Percentiles rank a stretch among this genome's conserved stretches.
Evolutionary conservation across 2,113 vertebrate genomes (phyloP).

Genomic region (Setophaga petechia): DNA sequence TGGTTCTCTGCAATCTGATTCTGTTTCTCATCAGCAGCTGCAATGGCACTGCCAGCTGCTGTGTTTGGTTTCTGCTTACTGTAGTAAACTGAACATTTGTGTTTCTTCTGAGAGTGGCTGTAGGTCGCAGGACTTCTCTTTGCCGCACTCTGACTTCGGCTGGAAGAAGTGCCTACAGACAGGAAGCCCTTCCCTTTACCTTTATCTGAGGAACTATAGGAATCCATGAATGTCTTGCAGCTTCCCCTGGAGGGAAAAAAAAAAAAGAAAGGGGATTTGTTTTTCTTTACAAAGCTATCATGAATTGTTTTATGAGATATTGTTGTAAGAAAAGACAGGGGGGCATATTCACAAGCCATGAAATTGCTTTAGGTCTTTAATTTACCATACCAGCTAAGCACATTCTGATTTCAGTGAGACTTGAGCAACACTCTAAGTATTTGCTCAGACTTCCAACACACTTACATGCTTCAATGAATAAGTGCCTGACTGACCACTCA

Average conservation of each 20-base stretch:
- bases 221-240: slow-evolving; percentile 91
- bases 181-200: slow-evolving; percentile 92
- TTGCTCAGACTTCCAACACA: neutral
- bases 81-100: slow-evolving; percentile 92
- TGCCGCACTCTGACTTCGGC: slow-evolving; percentile 80
- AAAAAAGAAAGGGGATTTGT: neutral
- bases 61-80: slow-evolving; percentile 83
- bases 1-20: slow-evolving; percentile 36
- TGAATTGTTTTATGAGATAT: neutral
- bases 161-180: slow-evolving; percentile 75
- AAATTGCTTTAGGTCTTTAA: neutral
- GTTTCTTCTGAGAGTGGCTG: slow-evolving; percentile 89
- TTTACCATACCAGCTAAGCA: neutral
- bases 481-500: neutral
- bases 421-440: neutral
- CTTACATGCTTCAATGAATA: neutral
- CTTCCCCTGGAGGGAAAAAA: slow-evolving; percentile 80
- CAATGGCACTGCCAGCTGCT: slow-evolving; percentile 3
- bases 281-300: neutral
- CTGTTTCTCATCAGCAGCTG: slow-evolving; percentile 71
- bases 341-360: neutral
- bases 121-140: slow-evolving; percentile 83
- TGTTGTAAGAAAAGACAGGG: neutral
- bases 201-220: slow-evolving; percentile 88
- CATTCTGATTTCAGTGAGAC: neutral